phyloP scores from a whole-genome alignment of 1,140 invertebrate species.

The Helicorthomorpha holstii region DNA sequence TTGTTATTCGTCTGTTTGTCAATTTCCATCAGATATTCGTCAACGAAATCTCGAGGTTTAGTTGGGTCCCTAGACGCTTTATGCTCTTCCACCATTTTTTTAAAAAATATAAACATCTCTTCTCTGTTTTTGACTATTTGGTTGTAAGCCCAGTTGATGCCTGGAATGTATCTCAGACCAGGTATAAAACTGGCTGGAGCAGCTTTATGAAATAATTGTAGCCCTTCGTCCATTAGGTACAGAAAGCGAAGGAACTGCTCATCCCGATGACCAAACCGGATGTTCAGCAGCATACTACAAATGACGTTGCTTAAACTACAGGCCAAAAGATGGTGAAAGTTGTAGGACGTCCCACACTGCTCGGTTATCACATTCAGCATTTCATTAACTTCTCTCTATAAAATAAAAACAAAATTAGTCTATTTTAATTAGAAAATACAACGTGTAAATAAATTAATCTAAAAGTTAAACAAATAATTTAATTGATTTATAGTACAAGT shows the following conservation, averaged over 20 bases:
- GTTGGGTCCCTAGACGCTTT: slow-evolving; percentile 49
- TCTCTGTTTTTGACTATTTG: slow-evolving; percentile 57
- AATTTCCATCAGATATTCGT: slow-evolving; percentile 70
- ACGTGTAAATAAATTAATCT: too few species aligned
- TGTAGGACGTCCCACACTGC: slow-evolving; percentile 40
- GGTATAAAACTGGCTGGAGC: slow-evolving; percentile 50
- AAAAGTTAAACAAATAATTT: too few species aligned
- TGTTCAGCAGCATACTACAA: slow-evolving; percentile 73
- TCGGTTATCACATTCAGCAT: slow-evolving; percentile 43
- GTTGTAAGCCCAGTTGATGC: slow-evolving; percentile 44
- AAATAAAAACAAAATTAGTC: too few species aligned
- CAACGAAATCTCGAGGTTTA: slow-evolving; percentile 66
- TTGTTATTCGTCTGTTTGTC: neutral
- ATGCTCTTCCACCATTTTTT: slow-evolving; percentile 63
- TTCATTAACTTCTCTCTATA: slow-evolving; percentile 54
- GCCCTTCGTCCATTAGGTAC: slow-evolving; percentile 70
- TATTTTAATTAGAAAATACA: too few species aligned
- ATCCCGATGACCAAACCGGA: slow-evolving; percentile 60
- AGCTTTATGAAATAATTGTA: slow-evolving; percentile 52
- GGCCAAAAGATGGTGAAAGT: slow-evolving; percentile 51
- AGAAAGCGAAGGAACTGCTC: slow-evolving; percentile 57
- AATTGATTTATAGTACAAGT: too few species aligned
- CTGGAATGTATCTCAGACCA: slow-evolving; percentile 50
- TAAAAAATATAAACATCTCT: slow-evolving; percentile 69
- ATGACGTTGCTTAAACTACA: slow-evolving; percentile 78